Conservation (phyloP, 2,888 invertebrate species). For the Diaphora mendica region DNA sequence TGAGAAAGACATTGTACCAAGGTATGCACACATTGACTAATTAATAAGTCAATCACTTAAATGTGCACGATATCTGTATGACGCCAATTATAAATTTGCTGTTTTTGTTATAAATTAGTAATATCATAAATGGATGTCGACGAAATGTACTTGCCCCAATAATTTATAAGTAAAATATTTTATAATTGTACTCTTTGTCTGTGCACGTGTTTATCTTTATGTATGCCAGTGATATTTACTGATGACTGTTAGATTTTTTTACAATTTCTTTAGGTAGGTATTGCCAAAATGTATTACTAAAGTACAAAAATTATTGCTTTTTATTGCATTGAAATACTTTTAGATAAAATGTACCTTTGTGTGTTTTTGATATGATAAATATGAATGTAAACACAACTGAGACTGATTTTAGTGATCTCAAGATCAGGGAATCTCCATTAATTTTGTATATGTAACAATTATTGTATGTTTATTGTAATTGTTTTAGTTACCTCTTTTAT, state of each 20-base stretch:
- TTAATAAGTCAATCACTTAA: background rate
- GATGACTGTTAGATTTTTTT: background rate
- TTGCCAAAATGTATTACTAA: constrained; percentile 24
- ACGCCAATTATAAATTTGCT: constrained; percentile 26
- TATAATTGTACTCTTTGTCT: constrained; percentile 37
- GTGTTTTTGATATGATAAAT: constrained; percentile 28
- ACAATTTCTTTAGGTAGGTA: background rate
- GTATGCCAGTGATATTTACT: constrained; percentile 16
- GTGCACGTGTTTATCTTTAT: constrained; percentile 50
- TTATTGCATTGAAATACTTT: constrained; percentile 1
- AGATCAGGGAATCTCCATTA: constrained; percentile 35
- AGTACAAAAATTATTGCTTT: constrained; percentile 42
- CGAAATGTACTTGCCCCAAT: constrained; percentile 45
- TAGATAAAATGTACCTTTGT: constrained; percentile 23
- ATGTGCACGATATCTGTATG: constrained; percentile 10
- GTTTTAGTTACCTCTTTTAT: constrained; percentile 54
- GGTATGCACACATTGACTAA: constrained; percentile 92
- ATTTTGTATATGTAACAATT: constrained; percentile 34
- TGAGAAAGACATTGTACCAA: constrained; percentile 90
- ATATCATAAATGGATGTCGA: constrained; percentile 19
- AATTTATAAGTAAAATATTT: constrained; percentile 45
- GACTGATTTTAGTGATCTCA: constrained; percentile 59
- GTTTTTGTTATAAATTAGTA: constrained; percentile 38
- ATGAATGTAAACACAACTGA: constrained; percentile 35
- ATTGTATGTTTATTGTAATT: constrained; percentile 34